Evolutionary conservation across 2,797 vertebrate species (phyloP).

Genomic region (Paramormyrops hopkinsi): DNA sequence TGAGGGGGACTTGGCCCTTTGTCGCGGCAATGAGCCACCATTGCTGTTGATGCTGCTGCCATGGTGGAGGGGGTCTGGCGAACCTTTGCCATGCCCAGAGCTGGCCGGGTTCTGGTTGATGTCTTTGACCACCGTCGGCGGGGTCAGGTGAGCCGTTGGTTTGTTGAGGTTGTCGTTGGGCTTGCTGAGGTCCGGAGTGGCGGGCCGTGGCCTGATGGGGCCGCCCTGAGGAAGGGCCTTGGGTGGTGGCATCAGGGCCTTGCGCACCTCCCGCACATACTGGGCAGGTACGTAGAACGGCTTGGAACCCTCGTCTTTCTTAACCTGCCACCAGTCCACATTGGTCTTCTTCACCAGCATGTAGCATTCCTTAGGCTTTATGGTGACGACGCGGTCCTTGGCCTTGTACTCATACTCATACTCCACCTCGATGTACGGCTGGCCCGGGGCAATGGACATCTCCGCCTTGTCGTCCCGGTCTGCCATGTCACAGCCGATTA

Average conservation of each 20-base stretch:
- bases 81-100: slow-evolving; percentile 64
- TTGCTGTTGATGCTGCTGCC: slow-evolving; percentile 73
- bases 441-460: slow-evolving; percentile 61
- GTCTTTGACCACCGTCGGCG: slow-evolving; percentile 68
- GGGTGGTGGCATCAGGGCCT: slow-evolving; percentile 82
- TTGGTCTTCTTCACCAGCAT: slow-evolving; percentile 91
- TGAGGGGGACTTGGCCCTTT: slow-evolving; percentile 75
- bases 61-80: slow-evolving; percentile 57
- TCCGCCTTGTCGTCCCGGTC: slow-evolving; percentile 71
- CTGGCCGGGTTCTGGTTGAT: slow-evolving; percentile 82
- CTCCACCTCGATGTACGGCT: slow-evolving; percentile 84
- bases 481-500: slow-evolving; percentile 73
- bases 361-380: slow-evolving; percentile 87
- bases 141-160: slow-evolving; percentile 62
- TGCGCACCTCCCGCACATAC: slow-evolving; percentile 86
- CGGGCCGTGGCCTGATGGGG: slow-evolving; percentile 58
- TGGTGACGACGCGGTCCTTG: slow-evolving; percentile 82
- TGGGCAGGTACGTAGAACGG: slow-evolving; percentile 93
- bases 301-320: slow-evolving; percentile 75
- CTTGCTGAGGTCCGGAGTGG: slow-evolving; percentile 61
- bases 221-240: slow-evolving; percentile 62
- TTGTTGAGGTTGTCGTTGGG: slow-evolving; percentile 82
- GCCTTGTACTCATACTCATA: slow-evolving; percentile 93
- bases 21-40: slow-evolving; percentile 54
- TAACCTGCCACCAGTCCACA: slow-evolving; percentile 96